Conservation (phyloP, 1,140 invertebrate genomes). For the Mamestra configurata region DNA sequence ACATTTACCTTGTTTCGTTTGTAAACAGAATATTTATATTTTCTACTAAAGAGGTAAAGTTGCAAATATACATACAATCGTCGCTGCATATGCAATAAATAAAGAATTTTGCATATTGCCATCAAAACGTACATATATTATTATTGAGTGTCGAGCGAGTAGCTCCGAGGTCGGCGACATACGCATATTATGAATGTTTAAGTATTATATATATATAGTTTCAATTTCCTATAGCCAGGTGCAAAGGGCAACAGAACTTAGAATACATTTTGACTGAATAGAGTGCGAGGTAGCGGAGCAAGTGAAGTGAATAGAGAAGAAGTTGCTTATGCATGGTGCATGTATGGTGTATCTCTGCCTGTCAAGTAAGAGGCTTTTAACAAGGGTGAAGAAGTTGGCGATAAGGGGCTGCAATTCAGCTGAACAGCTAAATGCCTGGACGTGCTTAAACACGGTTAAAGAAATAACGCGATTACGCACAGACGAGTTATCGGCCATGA, state of each 20-base stretch:
- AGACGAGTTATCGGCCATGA: slow-evolving; percentile 62
- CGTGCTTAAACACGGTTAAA: background rate
- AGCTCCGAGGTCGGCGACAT: background rate
- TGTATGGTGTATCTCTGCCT: too few species aligned
- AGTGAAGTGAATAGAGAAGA: background rate
- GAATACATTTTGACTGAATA: too few species aligned
- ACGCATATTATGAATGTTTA: slow-evolving; percentile 19
- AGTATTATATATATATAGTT: too few species aligned
- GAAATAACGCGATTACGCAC: background rate
- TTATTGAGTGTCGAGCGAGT: background rate
- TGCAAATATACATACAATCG: background rate
- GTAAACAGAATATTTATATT: background rate
- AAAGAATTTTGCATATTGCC: slow-evolving; percentile 15
- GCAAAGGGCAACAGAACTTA: background rate
- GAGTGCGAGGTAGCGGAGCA: too few species aligned
- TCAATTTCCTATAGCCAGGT: background rate
- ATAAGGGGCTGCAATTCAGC: background rate
- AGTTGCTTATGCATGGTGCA: too few species aligned
- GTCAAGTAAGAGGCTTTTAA: background rate
- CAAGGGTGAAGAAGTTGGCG: background rate
- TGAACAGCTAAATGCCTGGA: background rate
- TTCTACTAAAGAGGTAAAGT: background rate
- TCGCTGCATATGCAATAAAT: background rate
- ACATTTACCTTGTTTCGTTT: background rate
- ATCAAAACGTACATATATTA: slow-evolving; percentile 3